Evolutionary conservation across 2,113 vertebrate species (phyloP), one percentile per base, ranked within the genome.

Genomic region (Perognathus longimembris): DNA sequence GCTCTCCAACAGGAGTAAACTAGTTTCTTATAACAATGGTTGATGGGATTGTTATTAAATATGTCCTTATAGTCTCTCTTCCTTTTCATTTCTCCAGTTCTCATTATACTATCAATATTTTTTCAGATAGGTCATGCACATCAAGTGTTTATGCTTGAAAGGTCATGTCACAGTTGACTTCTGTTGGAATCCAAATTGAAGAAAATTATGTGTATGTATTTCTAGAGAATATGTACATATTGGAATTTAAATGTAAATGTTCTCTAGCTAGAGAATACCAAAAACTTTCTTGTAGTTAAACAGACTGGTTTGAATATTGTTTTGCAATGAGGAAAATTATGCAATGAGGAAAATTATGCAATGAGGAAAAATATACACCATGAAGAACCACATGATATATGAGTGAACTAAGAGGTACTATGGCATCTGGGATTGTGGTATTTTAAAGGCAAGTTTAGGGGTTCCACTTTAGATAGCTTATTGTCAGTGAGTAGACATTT

Each of bases 311-410:
- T 93, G 32, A 14, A 21, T 80, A 66, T 36, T 15, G n/a, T 50
- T 80, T 80, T 32, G 24, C 28, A 75, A 14, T 30, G 6, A 90
- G 21, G 6, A n/a, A 22, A 64, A 45, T 11, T 45, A n/a, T 32
- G 24, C 28, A 75, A 14, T 30, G 6, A 90, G 21, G 6, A n/a
- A 22, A 64, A 45, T 11, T 45, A n/a, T 32, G 24, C 28, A 75
- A 14, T 30, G 6, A 90, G 21, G 6, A n/a, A 22, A 64, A 45
- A 67, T 74, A 18, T 1, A 50, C 7, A 50, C 24, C 12, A 5
- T 18, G 5, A 24, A 21, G 1, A 63, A n/a, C 15, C 1, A 0
- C 38, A 4, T 2, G 21, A 36, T 75, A 0, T 71, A 7, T 59
- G 14, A 59, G 22, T 40, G 57, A 81, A 26, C 36, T n/a, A 85